Evolutionary conservation across 2,888 invertebrate genomes (phyloP).

Genomic region (Dyspetes luteomarginatus): DNA sequence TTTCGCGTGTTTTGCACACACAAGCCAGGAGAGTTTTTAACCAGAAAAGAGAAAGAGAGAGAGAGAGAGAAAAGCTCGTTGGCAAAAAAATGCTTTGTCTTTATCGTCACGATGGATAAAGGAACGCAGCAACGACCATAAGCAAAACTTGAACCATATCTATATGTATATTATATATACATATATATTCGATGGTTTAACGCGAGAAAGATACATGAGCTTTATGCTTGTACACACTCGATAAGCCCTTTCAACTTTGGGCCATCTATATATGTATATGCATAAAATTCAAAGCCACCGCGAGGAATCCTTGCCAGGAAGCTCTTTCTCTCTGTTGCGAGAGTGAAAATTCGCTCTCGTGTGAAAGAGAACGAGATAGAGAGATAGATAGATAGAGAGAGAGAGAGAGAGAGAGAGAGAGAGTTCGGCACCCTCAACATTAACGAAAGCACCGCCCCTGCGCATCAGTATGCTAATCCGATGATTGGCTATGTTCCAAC

Average conservation of each 20-base stretch:
- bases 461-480: conserved; percentile 84
- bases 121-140: conserved; percentile 57
- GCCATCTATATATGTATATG: conserved; percentile 9
- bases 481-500: conserved; percentile 83
- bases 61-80: not conserved
- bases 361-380: conserved; percentile 61
- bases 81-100: conserved; percentile 35
- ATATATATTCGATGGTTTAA: too few relatives aligned
- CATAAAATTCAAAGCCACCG: conserved; percentile 61
- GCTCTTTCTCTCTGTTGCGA: conserved; percentile 13
- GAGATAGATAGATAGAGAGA: conserved; percentile 58
- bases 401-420: conserved; percentile 60
- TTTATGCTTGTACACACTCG: too few relatives aligned
- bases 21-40: conserved; percentile 25
- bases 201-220: too few relatives aligned
- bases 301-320: conserved; percentile 45
- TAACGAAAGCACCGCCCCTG: conserved; percentile 82
- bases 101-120: conserved; percentile 47
- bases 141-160: conserved; percentile 1
- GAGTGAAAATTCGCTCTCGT: conserved; percentile 29
- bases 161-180: not conserved
- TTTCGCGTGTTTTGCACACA: conserved; percentile 60
- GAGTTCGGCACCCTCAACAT: conserved; percentile 80
- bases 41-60: not conserved
- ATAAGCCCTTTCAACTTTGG: too few relatives aligned